Percentiles rank a stretch among this genome's conserved stretches.
Evolutionary conservation across 2,797 vertebrate genomes (phyloP).

Genomic region (Loris lydekkerianus): DNA sequence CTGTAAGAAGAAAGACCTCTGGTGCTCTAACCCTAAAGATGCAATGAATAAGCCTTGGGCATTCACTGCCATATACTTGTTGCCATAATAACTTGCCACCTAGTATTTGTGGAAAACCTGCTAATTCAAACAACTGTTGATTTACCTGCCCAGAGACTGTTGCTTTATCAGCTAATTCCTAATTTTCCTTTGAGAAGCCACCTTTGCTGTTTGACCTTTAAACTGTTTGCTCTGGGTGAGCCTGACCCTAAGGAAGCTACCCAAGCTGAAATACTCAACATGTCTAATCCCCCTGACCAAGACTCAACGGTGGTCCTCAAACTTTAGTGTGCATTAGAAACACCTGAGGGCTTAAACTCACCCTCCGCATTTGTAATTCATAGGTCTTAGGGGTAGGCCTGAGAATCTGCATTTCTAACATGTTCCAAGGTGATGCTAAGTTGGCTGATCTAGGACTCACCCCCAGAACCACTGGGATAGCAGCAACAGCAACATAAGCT

Average conservation of each 20-base stretch:
- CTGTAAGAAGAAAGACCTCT: not conserved
- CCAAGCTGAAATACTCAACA: not conserved
- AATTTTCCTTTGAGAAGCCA: not conserved
- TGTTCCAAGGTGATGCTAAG: not conserved
- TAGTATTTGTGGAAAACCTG: not conserved
- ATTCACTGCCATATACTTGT: not conserved
- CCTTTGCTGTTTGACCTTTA: not conserved
- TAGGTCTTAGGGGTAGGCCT: not conserved
- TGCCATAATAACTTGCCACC: not conserved
- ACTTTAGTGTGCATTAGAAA: not conserved
- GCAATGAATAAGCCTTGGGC: not conserved
- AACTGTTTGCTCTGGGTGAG: not conserved
- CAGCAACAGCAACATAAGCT: not conserved
- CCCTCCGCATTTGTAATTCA: not conserved
- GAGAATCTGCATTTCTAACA: not conserved
- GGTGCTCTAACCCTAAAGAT: not conserved
- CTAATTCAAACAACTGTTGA: not conserved
- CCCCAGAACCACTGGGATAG: not conserved
- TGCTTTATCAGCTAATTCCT: not conserved
- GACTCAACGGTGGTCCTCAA: not conserved
- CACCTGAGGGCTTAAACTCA: no score
- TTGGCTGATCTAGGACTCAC: not conserved
- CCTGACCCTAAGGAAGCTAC: not conserved
- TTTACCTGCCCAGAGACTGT: not conserved
- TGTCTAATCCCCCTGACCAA: not conserved